Conservation (phyloP, 2,113 vertebrate species). For the Nanorana parkeri region DNA sequence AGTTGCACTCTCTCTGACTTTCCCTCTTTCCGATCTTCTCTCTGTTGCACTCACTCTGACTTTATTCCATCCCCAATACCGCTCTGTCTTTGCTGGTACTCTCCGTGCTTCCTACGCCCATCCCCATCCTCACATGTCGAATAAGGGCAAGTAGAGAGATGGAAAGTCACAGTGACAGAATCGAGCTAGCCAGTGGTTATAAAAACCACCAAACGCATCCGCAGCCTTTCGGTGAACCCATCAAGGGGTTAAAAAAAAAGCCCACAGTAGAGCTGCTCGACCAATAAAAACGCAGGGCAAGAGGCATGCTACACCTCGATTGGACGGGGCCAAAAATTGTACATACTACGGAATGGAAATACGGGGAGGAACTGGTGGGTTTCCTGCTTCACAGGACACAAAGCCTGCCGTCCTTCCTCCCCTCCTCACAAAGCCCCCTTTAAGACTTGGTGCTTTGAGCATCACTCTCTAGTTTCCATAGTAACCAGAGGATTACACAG, state of each 20-base stretch:
- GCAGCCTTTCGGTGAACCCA: background rate
- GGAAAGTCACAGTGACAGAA: background rate
- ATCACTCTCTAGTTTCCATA: conserved; percentile 54
- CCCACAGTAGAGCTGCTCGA: background rate
- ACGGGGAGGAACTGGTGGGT: background rate
- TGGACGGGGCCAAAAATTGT: conserved; percentile 34
- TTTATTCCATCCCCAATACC: background rate
- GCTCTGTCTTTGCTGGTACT: background rate
- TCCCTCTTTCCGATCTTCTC: background rate
- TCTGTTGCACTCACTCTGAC: background rate
- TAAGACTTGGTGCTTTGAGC: conserved; percentile 28
- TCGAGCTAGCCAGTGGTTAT: background rate
- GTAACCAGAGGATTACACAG: conserved; percentile 49
- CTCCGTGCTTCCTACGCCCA: background rate
- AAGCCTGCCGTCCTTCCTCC: background rate
- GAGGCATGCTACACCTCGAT: background rate
- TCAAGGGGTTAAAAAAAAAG: conserved; percentile 23
- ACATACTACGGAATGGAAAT: background rate
- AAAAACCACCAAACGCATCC: background rate
- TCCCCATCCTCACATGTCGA: background rate
- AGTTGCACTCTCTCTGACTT: background rate
- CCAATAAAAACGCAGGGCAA: background rate
- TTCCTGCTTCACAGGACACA: background rate
- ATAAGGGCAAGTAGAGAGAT: conserved; percentile 1
- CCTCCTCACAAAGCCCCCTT: conserved; percentile 19